phyloP scores from a whole-genome alignment of 2,888 invertebrate genomes.

The Tetramorium bicarinatum region DNA sequence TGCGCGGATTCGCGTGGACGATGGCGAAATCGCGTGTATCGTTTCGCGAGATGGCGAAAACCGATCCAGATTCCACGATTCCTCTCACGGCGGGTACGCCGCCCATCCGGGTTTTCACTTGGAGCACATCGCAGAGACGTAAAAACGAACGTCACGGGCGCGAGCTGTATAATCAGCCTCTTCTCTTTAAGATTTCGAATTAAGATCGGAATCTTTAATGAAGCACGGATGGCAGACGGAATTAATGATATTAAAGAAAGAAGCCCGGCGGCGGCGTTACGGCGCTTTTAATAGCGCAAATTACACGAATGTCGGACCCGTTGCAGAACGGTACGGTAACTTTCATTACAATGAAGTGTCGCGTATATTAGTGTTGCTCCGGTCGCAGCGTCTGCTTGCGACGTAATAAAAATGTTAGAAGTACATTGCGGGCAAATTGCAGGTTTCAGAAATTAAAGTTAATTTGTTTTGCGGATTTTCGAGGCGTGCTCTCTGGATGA shows the following conservation, averaged over 20 bases:
- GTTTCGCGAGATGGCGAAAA: constrained; percentile 6
- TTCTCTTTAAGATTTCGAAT: constrained; percentile 10
- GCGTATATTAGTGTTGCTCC: neutral
- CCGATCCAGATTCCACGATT: constrained; percentile 32
- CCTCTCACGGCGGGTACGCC: neutral
- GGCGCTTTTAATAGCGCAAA: neutral
- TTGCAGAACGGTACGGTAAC: constrained; percentile 3
- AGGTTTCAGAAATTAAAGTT: neutral
- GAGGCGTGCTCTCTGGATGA: neutral
- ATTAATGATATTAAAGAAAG: constrained; percentile 16
- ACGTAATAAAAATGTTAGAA: constrained; percentile 9
- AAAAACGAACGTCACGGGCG: constrained; percentile 3
- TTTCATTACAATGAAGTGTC: neutral
- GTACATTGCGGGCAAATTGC: neutral
- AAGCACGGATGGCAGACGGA: neutral
- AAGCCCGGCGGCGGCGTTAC: neutral
- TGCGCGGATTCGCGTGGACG: constrained; percentile 59
- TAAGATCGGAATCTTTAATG: constrained; percentile 7
- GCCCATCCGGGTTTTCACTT: constrained; percentile 11
- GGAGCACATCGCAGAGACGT: neutral
- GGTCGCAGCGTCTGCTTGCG: neutral
- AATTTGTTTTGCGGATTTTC: neutral
- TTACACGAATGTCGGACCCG: neutral
- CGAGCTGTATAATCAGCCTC: neutral
- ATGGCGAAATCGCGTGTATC: constrained; percentile 67